Percentiles rank a stretch among this genome's conserved stretches.
phyloP scores from a whole-genome alignment of 2,888 invertebrate genomes.

The Blastobasis lacticolella region DNA sequence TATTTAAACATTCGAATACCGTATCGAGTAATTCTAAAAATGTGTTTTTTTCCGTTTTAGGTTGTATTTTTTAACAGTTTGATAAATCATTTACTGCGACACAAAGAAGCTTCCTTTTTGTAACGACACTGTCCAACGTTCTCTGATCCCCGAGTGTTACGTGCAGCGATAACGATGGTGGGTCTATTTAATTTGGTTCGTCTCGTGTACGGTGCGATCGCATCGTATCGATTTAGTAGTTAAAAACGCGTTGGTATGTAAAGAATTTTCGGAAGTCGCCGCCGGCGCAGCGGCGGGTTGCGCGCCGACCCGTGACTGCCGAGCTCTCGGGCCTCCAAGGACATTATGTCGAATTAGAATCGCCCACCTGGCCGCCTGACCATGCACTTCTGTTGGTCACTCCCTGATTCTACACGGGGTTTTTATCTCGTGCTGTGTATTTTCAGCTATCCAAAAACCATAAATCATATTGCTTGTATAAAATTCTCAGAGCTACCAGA shows the following conservation, averaged over 20 bases:
- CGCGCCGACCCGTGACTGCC: constrained; percentile 14
- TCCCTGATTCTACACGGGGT: no score
- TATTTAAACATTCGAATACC: no score
- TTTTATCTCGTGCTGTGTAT: no score
- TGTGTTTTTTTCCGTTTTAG: no score
- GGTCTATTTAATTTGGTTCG: constrained; percentile 17
- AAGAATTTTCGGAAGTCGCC: constrained; percentile 43
- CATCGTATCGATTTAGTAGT: constrained; percentile 41
- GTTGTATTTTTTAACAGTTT: constrained; percentile 24
- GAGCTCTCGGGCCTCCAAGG: background rate
- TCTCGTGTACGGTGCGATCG: constrained; percentile 29
- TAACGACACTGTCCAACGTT: constrained; percentile 20
- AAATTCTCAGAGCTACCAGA: no score
- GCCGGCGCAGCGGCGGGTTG: constrained; percentile 6
- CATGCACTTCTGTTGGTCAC: no score
- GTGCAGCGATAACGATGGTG: constrained; percentile 6
- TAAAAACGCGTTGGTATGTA: constrained; percentile 38
- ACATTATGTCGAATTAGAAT: constrained; percentile 2
- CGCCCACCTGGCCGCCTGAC: constrained; percentile 4
- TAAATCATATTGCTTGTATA: no score
- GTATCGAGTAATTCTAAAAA: no score
- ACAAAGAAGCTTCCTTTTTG: constrained; percentile 35
- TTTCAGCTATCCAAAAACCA: no score
- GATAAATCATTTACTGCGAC: constrained; percentile 38
- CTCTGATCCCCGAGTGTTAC: constrained; percentile 12